Evolutionary conservation across 1,140 invertebrate species (phyloP), one percentile per base, ranked within the genome.

Genomic region (Adelges cooleyi): DNA sequence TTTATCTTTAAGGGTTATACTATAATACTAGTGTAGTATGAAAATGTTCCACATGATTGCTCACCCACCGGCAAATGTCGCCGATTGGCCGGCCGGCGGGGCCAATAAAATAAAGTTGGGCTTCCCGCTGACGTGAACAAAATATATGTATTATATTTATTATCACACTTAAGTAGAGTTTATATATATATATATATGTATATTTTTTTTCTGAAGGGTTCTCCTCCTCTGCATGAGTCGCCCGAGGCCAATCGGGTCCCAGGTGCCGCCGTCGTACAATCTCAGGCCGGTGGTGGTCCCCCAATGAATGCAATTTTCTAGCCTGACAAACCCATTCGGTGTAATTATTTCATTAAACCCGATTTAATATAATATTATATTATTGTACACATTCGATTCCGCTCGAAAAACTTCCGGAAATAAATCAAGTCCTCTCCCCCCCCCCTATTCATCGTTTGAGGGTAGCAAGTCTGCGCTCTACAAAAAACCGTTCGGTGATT

Each of bases 281-380:
- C 29, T 33, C 29, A 33, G 11, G 3, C n/a, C 50, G 11, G 29
- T 15, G 15, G 23, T 29, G 8, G 1, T 17, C 27, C 51, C 15
- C 54, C 9, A n/a, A n/a, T n/a, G n/a, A n/a, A 0, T 11, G 9
- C 10, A 17, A 62, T 62, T 62, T 62, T 62, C 56, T 25, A 48
- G 25, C 18, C 40, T 29, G 18, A 46, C 18, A 48, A 62, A 62
- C 25, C 56, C 56, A 46, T 62, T 62, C 27, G 56, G 25, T 15
- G 46, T 48, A 46, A 62, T 62, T 62, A 62, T 62, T 62, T 62
- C 56, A 46, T 62, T 62, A 62, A 62, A 22, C 56, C 15, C 56
- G 23, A 25, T 40, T 40, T 20, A 36, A 54, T 54, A 38, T 23
- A 42, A 23, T 23, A 48, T 18, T 42, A 53, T 23, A 53, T 53